phyloP scores from a whole-genome alignment of 1,140 invertebrate species.

The Drosophila gunungcola region DNA sequence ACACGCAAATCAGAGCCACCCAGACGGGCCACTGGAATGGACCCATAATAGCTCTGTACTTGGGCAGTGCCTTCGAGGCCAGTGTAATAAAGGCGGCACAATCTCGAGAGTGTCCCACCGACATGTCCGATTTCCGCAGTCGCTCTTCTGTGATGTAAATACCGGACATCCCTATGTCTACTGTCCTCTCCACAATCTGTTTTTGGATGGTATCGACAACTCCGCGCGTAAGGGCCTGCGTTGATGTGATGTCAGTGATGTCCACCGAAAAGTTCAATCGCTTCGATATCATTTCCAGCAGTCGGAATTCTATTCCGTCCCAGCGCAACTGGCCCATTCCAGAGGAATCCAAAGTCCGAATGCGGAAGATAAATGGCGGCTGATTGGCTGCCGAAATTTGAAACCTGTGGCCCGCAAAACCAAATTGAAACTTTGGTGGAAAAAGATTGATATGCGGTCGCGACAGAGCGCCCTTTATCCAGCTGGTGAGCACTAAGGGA shows the following conservation, averaged over 20 bases:
- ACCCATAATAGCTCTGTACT: conserved; percentile 92
- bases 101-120: conserved; percentile 88
- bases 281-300: conserved; percentile 87
- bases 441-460: conserved; percentile 88
- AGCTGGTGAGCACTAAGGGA: conserved; percentile 88
- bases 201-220: conserved; percentile 86
- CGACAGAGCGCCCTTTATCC: conserved; percentile 87
- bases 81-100: conserved; percentile 91
- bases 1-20: conserved; percentile 88
- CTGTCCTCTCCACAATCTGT: conserved; percentile 51
- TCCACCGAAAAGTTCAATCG: conserved; percentile 89
- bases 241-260: conserved; percentile 86
- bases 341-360: conserved; percentile 82
- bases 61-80: conserved; percentile 90
- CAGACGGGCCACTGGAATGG: conserved; percentile 92
- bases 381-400: conserved; percentile 88
- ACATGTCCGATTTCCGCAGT: conserved; percentile 86
- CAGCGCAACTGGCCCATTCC: conserved; percentile 62
- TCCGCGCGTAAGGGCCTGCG: conserved; percentile 66
- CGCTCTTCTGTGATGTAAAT: conserved; percentile 88
- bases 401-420: conserved; percentile 90
- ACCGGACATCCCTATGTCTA: conserved; percentile 89
- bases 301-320: conserved; percentile 89
- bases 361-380: conserved; percentile 89
- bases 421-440: conserved; percentile 88